Conservation (phyloP, 1,140 invertebrate species). For the Drosophila auraria region DNA sequence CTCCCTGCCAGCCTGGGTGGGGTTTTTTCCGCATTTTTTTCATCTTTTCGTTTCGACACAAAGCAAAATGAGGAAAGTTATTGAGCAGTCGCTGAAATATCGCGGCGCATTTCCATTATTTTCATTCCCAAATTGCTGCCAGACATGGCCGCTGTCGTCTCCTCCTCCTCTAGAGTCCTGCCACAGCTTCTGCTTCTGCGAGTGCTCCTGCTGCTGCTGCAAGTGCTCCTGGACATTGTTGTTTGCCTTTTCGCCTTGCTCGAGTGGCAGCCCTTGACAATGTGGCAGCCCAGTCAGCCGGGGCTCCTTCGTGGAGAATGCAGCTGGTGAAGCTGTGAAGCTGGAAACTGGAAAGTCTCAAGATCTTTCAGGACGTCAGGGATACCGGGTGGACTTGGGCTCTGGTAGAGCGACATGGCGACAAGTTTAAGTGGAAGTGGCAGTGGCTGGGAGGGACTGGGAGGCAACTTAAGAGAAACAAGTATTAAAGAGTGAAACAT, state of each 20-base stretch:
- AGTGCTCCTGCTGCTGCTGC: neutral
- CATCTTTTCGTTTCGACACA: slow-evolving; percentile 1
- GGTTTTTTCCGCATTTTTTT: neutral
- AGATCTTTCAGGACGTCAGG: slow-evolving; percentile 9
- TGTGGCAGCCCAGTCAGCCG: slow-evolving; percentile 42
- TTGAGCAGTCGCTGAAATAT: slow-evolving; percentile 56
- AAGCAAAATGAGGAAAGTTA: slow-evolving; percentile 52
- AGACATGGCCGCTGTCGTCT: neutral
- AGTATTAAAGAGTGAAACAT: neutral
- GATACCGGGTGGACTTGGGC: neutral
- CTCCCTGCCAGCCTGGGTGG: neutral
- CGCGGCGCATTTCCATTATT: slow-evolving; percentile 45
- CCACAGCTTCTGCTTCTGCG: neutral
- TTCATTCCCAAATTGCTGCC: slow-evolving; percentile 17
- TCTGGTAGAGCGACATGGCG: neutral
- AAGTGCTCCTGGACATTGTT: slow-evolving; percentile 43
- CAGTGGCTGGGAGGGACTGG: neutral
- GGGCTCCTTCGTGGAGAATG: slow-evolving; percentile 3
- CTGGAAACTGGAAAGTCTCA: slow-evolving; percentile 48
- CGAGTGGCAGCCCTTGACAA: slow-evolving; percentile 39
- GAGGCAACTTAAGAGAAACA: neutral
- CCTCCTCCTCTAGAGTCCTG: neutral
- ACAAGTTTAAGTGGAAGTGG: slow-evolving; percentile 9
- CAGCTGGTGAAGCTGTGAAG: slow-evolving; percentile 10
- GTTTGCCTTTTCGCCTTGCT: slow-evolving; percentile 49